Percentiles rank a stretch among this genome's conserved stretches.
Conservation (phyloP, 2,113 vertebrate species). For the Ceyx melanurus region DNA sequence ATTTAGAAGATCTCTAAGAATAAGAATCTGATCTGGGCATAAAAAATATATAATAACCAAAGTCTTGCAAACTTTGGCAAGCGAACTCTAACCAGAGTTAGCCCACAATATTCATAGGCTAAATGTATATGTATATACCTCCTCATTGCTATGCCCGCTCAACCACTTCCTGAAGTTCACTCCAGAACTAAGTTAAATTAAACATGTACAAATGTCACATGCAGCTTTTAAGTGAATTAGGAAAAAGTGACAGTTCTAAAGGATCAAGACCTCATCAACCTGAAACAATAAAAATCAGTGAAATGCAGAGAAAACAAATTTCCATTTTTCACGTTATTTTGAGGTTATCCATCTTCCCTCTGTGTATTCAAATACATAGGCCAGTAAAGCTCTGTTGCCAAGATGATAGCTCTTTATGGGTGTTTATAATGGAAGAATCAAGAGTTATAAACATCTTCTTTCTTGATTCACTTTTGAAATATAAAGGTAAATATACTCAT, state of each 20-base stretch:
- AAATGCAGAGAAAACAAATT: background rate
- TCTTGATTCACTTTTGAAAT: background rate
- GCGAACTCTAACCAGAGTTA: background rate
- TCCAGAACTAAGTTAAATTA: background rate
- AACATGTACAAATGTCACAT: background rate
- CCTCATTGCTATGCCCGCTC: background rate
- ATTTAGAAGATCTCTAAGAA: background rate
- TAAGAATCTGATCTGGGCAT: background rate
- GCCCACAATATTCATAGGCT: background rate
- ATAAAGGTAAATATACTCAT: background rate
- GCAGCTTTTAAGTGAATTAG: background rate
- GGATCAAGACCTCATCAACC: background rate
- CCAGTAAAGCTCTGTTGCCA: background rate
- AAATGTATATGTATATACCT: background rate
- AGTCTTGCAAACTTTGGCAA: background rate
- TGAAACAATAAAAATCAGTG: background rate
- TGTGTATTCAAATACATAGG: background rate
- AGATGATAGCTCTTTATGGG: background rate
- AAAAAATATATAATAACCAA: background rate
- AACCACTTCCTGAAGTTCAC: background rate
- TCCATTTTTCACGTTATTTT: background rate
- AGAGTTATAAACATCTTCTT: background rate
- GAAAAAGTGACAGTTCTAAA: background rate
- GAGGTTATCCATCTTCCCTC: background rate
- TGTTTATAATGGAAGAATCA: background rate